A percentile compares a stretch with the other conserved stretches of the same genome.
phyloP scores from a whole-genome alignment of 2,888 invertebrate genomes.

The Melanargia galathea region DNA sequence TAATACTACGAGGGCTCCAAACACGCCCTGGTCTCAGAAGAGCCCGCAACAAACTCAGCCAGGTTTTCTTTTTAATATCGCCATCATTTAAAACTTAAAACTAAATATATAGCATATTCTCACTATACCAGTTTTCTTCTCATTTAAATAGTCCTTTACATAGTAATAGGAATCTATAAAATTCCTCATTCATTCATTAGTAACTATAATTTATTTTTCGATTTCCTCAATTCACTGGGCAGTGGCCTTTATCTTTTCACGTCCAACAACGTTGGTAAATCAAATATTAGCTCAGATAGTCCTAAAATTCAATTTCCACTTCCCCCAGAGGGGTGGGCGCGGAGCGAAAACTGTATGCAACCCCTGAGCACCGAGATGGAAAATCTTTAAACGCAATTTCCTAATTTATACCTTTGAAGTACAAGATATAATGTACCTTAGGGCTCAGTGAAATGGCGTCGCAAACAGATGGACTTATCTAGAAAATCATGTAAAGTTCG shows the following conservation, averaged over 20 bases:
- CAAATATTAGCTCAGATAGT: constrained; percentile 35
- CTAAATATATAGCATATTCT: too few species aligned
- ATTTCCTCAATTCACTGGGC: not conserved
- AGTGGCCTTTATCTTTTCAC: constrained; percentile 22
- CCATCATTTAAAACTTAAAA: too few species aligned
- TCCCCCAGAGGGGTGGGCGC: constrained; percentile 17
- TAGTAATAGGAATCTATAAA: too few species aligned
- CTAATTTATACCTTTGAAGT: constrained; percentile 15
- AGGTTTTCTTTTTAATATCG: too few species aligned
- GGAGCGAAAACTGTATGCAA: constrained; percentile 29
- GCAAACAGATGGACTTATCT: not conserved
- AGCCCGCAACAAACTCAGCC: too few species aligned
- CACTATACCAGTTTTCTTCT: too few species aligned
- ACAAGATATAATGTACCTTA: not conserved
- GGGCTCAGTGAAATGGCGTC: not conserved
- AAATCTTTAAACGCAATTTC: constrained; percentile 28
- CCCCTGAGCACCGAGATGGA: constrained; percentile 21
- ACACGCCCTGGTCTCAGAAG: too few species aligned
- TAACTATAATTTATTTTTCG: not conserved
- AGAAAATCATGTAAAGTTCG: too few species aligned
- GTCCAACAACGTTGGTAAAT: constrained; percentile 30
- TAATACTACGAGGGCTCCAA: too few species aligned
- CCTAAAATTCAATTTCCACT: constrained; percentile 37
- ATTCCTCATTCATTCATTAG: not conserved
- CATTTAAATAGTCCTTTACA: too few species aligned